Percentiles rank a stretch among this genome's conserved stretches.
Evolutionary conservation across 2,113 vertebrate genomes (phyloP).

Genomic region (Hemicordylus capensis): DNA sequence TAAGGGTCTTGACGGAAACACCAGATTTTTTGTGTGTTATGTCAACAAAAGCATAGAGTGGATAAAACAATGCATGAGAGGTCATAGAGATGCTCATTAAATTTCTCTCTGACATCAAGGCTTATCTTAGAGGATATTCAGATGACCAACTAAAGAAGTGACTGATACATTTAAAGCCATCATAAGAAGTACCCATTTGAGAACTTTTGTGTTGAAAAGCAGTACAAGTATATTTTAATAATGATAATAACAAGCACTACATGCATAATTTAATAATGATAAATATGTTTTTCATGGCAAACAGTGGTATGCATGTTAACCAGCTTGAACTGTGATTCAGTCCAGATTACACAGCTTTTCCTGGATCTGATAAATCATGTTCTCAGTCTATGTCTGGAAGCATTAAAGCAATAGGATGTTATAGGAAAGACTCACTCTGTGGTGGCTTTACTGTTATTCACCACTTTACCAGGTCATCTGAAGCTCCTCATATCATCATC

Average conservation of each 20-base stretch:
- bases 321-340: not conserved
- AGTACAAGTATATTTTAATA: too few relatives aligned
- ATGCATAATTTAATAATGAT: too few relatives aligned
- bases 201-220: too few relatives aligned
- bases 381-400: not conserved
- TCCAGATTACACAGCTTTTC: not conserved
- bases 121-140: not conserved
- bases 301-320: not conserved
- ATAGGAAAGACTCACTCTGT: too few relatives aligned
- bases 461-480: too few relatives aligned
- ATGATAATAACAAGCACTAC: too few relatives aligned
- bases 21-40: not conserved
- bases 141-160: not conserved
- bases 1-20: not conserved
- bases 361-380: not conserved
- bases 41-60: constrained; percentile 41
- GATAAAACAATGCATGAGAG: not conserved
- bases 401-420: too few relatives aligned
- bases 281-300: not conserved
- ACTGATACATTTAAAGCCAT: not conserved
- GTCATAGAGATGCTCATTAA: not conserved
- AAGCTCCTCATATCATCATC: too few relatives aligned
- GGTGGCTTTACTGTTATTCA: too few relatives aligned
- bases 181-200: too few relatives aligned
- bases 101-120: not conserved